phyloP scores from a whole-genome alignment of 2,113 vertebrate genomes.

The Misgurnus mizolepis region DNA sequence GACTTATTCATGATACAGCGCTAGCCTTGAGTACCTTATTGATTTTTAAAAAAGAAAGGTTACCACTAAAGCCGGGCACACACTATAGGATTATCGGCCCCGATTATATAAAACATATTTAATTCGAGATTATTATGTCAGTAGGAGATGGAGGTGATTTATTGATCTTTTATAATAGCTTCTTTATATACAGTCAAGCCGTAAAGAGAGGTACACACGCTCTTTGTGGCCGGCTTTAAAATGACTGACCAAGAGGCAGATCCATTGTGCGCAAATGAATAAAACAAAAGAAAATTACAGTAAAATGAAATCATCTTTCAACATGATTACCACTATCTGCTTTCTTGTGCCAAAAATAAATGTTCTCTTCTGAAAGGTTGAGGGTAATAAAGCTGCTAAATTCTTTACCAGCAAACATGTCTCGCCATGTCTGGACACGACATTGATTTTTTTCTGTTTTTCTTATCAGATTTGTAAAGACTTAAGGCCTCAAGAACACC shows the following conservation, averaged over 20 bases:
- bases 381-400: neutral
- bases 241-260: neutral
- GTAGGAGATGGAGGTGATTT: too few relatives aligned
- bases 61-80: too few relatives aligned
- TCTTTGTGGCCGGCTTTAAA: neutral
- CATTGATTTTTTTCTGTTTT: conserved; percentile 37
- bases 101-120: too few relatives aligned
- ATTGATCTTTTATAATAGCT: too few relatives aligned
- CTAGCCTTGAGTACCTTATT: too few relatives aligned
- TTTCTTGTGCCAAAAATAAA: conserved; percentile 17
- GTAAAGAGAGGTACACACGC: neutral
- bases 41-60: too few relatives aligned
- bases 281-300: neutral
- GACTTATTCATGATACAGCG: too few relatives aligned
- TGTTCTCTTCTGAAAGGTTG: neutral
- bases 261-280: conserved; percentile 1
- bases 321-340: neutral
- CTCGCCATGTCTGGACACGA: conserved; percentile 34
- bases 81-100: too few relatives aligned
- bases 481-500: conserved; percentile 17
- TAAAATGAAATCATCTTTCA: neutral
- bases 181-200: too few relatives aligned
- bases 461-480: conserved; percentile 45
- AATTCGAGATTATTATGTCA: too few relatives aligned
- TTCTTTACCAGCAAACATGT: conserved; percentile 1